Base-by-base conservation (phyloP, 2,888 invertebrate species). In the Pachycephus smyrnensis region DNA sequence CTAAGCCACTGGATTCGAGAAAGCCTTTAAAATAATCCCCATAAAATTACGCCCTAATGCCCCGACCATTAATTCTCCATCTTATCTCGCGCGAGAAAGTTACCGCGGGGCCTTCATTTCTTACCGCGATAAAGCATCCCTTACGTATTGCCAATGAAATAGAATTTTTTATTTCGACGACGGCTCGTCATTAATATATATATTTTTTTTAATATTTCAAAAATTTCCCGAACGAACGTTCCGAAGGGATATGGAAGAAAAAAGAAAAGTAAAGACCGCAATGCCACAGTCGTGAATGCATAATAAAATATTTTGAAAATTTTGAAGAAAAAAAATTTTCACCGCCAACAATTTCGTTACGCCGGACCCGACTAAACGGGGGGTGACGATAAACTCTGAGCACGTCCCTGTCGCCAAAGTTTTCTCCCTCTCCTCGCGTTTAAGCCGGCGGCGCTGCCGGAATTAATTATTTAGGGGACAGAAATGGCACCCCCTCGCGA, bases 401-500 rank as follows among this genome's bases (percentile, higher is more conserved):
- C 84, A 82, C 80, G 86, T 82, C 83, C 86, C 85, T 83, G 85
- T 83, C 81, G 84, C 82, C 81, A 77, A 84, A 83, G 82, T 84
- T 85, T 85, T 83, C 79, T 80, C 73, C 77, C 73, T 75, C 36
- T 35, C 23, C 36, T 73, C 83, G 87, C 88, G 86, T 88, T 89
- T 89, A 89, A 89, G 90, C 89, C 88, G 88, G 85, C 89, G 89
- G 89, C 88, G 87, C 89, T 90, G 90, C 90, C 89, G 90, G 91
- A 91, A 91, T 91, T 91, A 91, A 91, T 91, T 91, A 91, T 91
- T 91, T 91, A 91, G 91, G 91, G 90, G 91, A 90, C 89, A 90
- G 89, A 90, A 91, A 91, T 91, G 90, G 90, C 90, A 90, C 89
- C 86, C 86, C 86, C 87, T 81, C 86, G 82, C 87, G 84, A 85